These are phyloP conservation scores for Lanius collurio DNA, from an alignment of 2,113 vertebrate genomes.

Conservation along the genomic window DNA sequence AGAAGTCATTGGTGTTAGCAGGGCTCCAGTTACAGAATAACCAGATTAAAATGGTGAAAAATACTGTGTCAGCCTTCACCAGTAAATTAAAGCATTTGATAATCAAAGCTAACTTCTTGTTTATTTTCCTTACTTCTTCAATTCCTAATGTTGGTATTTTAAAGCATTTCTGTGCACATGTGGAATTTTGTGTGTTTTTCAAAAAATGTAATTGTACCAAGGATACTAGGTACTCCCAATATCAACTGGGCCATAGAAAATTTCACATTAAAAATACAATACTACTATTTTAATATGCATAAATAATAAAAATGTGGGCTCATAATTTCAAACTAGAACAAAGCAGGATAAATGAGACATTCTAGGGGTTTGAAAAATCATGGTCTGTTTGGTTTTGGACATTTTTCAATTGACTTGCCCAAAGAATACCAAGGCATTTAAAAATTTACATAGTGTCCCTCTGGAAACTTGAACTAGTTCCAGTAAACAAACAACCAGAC, in stretches of 20 bases:
- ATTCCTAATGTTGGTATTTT: neutral
- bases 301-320: neutral
- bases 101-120: neutral
- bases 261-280: neutral
- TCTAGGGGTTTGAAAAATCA: neutral
- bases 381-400: neutral
- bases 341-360: neutral
- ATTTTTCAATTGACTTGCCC: neutral
- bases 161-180: neutral
- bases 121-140: neutral
- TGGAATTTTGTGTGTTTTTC: neutral
- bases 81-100: neutral
- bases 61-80: neutral
- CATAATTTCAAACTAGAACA: neutral
- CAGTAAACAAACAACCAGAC: neutral
- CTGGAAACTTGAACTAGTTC: conserved; percentile 11
- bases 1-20: neutral
- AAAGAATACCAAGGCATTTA: neutral
- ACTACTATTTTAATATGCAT: neutral
- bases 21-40: neutral
- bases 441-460: conserved; percentile 4
- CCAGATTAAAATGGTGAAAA: neutral
- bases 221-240: neutral
- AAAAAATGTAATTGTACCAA: neutral
- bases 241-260: neutral